Percentiles rank a stretch among this genome's conserved stretches.
Conservation (phyloP, 1,140 invertebrate species). For the Ceratosolen fusciceps region DNA sequence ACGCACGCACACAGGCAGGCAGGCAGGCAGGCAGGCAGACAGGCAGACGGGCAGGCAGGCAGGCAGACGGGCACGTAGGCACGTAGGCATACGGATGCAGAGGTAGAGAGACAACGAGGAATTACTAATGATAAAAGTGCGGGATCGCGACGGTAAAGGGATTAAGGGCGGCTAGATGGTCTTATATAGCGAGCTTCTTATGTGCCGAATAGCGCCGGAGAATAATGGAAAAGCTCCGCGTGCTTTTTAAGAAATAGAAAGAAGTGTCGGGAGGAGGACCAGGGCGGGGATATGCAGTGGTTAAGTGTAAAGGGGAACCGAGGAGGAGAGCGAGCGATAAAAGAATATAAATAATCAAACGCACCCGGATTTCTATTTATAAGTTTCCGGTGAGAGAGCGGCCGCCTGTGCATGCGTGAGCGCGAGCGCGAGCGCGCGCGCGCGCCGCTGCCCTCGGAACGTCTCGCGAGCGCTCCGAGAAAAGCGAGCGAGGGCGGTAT, state of each 20-base stretch:
- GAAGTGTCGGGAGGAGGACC: constrained; percentile 12
- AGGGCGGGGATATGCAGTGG: not conserved
- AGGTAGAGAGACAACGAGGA: not conserved
- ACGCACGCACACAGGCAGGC: too few relatives aligned
- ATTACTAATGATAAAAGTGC: not conserved
- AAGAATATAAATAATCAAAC: constrained; percentile 65
- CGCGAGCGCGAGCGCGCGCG: constrained; percentile 2
- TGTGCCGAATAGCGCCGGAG: not conserved
- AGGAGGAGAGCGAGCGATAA: constrained; percentile 44
- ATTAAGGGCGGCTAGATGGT: not conserved
- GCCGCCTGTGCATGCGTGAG: not conserved
- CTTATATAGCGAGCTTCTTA: not conserved
- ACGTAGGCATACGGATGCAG: too few relatives aligned
- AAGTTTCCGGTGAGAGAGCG: constrained; percentile 49
- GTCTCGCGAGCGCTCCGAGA: not conserved
- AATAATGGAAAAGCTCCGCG: constrained; percentile 9
- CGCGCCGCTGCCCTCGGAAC: constrained; percentile 16
- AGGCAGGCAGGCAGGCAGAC: too few relatives aligned
- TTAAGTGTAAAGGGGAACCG: not conserved
- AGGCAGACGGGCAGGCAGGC: too few relatives aligned
- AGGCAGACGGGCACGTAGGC: not conserved
- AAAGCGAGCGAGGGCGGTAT: constrained; percentile 5
- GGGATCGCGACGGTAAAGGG: not conserved
- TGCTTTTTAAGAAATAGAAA: not conserved
- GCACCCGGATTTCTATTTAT: constrained; percentile 66